A percentile compares a stretch with the other conserved stretches of the same genome.
phyloP scores from a whole-genome alignment of 2,888 invertebrate species.

The Apantesis nais region DNA sequence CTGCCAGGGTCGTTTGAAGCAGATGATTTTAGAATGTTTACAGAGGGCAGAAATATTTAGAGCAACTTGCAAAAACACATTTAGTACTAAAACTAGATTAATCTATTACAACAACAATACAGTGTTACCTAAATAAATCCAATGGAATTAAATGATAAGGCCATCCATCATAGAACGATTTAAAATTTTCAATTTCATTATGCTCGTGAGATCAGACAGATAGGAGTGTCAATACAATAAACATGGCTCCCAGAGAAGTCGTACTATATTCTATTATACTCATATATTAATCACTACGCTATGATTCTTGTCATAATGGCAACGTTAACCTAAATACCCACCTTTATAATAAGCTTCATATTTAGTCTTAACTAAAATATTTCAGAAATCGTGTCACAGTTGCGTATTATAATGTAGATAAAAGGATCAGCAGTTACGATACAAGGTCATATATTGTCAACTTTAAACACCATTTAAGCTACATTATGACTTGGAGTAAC shows the following conservation, averaged over 20 bases:
- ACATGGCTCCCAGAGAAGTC: slow-evolving; percentile 32
- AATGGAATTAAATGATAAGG: slow-evolving; percentile 19
- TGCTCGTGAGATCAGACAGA: slow-evolving; percentile 32
- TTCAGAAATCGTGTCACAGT: slow-evolving; percentile 58
- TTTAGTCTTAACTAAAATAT: slow-evolving; percentile 51
- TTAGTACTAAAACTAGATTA: not conserved
- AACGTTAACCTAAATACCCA: slow-evolving; percentile 49
- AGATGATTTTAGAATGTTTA: too few species aligned
- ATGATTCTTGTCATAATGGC: slow-evolving; percentile 44
- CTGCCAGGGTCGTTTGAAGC: too few species aligned
- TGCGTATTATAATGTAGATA: slow-evolving; percentile 56
- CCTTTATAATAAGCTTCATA: slow-evolving; percentile 47
- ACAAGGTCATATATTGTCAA: slow-evolving; percentile 65
- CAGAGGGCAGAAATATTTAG: not conserved
- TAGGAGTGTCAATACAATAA: slow-evolving; percentile 41
- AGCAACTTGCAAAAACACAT: not conserved
- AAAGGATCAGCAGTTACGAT: slow-evolving; percentile 59
- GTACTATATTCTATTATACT: slow-evolving; percentile 31
- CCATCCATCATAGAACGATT: slow-evolving; percentile 24
- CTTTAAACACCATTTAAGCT: slow-evolving; percentile 47
- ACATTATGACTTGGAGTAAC: slow-evolving; percentile 42
- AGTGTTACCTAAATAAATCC: not conserved
- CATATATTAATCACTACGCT: slow-evolving; percentile 39
- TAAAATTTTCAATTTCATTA: slow-evolving; percentile 36
- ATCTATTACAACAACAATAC: not conserved